phyloP scores from a whole-genome alignment of 2,797 vertebrate species.

The Simalia tracyae region DNA sequence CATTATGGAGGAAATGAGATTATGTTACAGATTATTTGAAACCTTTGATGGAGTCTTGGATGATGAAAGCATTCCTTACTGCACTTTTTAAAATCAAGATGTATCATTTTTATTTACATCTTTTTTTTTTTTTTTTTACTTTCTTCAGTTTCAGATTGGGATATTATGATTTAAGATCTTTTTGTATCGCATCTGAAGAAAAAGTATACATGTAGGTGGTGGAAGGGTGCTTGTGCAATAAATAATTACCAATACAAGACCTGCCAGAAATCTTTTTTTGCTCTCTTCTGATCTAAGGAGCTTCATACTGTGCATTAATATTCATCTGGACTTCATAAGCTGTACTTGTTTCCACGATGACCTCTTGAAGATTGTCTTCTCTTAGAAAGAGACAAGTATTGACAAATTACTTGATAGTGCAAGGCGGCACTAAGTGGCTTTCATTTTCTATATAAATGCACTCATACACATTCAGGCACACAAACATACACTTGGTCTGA shows the following conservation, averaged over 20 bases:
- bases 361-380: not conserved
- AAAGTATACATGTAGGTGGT: too few relatives aligned
- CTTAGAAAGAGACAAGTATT: not conserved
- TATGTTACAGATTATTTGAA: not conserved
- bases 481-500: not conserved
- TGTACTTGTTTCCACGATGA: not conserved
- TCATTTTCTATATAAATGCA: not conserved
- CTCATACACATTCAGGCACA: not conserved
- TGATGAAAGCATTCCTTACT: not conserved
- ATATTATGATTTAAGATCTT: not conserved
- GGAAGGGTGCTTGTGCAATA: not conserved
- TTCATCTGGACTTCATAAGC: not conserved
- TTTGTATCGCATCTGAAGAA: not conserved
- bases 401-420: constrained; percentile 17
- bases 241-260: not conserved
- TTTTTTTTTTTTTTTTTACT: not conserved
- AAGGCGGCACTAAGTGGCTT: constrained; percentile 2
- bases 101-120: not conserved
- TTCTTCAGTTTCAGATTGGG: not conserved
- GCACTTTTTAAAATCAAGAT: not conserved
- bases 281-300: not conserved
- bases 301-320: not conserved
- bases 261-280: not conserved
- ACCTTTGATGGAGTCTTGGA: not conserved
- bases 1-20: not conserved